Percentiles rank a stretch among this genome's conserved stretches.
Conservation (phyloP, 2,113 vertebrate species). For the Coracopsis vasa region DNA sequence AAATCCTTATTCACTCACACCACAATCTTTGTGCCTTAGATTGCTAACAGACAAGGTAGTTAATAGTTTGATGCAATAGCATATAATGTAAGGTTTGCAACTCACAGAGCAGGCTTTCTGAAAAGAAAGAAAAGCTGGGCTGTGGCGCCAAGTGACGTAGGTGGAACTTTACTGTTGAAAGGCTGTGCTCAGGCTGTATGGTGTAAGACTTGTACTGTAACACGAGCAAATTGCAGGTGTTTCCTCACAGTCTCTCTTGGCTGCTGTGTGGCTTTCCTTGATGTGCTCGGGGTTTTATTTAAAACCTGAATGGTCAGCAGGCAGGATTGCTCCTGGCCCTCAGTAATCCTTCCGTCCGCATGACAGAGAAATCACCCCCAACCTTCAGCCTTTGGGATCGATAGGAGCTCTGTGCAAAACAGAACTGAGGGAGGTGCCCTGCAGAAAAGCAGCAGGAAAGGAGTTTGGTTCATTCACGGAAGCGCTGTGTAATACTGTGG, state of each 20-base stretch:
- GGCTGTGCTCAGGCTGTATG: neutral
- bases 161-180: neutral
- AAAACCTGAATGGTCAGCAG: rapidly evolving
- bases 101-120: neutral
- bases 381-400: neutral
- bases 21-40: neutral
- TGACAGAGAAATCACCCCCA: neutral
- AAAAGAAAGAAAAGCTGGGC: neutral
- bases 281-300: neutral
- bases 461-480: neutral
- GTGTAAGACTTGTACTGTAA: neutral
- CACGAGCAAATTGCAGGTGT: neutral
- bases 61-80: neutral
- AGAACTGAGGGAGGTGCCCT: neutral
- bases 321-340: neutral
- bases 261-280: neutral
- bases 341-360: neutral
- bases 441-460: neutral
- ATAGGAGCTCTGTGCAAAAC: neutral
- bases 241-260: neutral
- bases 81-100: neutral
- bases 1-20: neutral
- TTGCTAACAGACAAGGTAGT: neutral
- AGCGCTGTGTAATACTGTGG: neutral
- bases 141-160: neutral